These are phyloP conservation scores for Brenthis hecate DNA, from an alignment of 2,888 invertebrate genomes.

Conservation along the genomic window DNA sequence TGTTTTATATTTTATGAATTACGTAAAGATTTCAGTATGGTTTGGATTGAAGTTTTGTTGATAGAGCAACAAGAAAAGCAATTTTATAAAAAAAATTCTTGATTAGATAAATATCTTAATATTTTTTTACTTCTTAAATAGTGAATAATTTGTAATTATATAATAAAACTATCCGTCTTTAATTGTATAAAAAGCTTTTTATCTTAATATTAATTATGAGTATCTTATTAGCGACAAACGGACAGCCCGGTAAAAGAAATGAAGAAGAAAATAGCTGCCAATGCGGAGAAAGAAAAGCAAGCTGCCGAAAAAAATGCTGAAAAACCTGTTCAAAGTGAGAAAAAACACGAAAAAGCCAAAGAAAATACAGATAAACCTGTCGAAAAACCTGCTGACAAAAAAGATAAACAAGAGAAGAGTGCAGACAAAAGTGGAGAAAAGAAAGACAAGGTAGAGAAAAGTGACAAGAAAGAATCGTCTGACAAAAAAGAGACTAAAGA, in stretches of 20 bases:
- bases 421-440: conserved; percentile 35
- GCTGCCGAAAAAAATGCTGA: conserved; percentile 55
- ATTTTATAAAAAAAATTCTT: background rate
- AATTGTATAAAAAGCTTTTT: background rate
- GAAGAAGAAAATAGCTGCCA: conserved; percentile 76
- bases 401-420: conserved; percentile 35
- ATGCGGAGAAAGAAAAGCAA: conserved; percentile 70
- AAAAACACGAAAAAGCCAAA: conserved; percentile 36
- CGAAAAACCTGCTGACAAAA: conserved; percentile 43
- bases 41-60: no score
- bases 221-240: conserved; percentile 52
- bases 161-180: background rate
- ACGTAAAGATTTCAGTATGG: no score
- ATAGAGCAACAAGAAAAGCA: no score
- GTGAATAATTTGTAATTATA: no score
- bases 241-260: conserved; percentile 72
- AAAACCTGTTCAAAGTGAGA: conserved; percentile 46
- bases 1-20: background rate
- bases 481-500: conserved; percentile 40
- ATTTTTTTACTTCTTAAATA: no score
- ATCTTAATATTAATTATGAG: no score
- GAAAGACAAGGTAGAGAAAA: conserved; percentile 45
- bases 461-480: conserved; percentile 13
- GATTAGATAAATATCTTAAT: background rate
- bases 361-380: conserved; percentile 47